Evolutionary conservation across 2,888 invertebrate species (phyloP).

Genomic region (Calameuta filiformis): DNA sequence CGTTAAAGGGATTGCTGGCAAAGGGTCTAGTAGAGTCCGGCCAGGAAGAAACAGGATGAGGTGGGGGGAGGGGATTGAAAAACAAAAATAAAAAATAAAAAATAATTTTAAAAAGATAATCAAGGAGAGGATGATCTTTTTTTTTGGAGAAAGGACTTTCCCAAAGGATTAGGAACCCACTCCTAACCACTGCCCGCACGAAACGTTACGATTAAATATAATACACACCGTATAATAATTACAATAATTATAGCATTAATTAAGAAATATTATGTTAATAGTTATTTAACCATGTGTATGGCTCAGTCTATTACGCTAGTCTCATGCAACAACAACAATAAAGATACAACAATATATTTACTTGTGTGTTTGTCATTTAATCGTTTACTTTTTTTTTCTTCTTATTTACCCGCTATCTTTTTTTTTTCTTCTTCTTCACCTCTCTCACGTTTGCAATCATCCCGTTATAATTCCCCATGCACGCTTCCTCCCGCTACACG

Average conservation of each 20-base stretch:
- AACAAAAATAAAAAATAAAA: no score
- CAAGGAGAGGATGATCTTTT: no score
- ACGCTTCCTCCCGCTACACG: conserved; percentile 27
- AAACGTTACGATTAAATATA: conserved; percentile 60
- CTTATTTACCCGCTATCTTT: conserved; percentile 28
- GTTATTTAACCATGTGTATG: conserved; percentile 57
- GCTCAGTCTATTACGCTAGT: conserved; percentile 64
- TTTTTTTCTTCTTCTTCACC: conserved; percentile 17
- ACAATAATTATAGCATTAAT: conserved; percentile 58
- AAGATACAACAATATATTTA: conserved; percentile 62
- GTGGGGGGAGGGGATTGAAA: no score
- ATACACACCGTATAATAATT: conserved; percentile 59
- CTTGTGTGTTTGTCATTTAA: conserved; percentile 41
- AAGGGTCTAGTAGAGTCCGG: no score
- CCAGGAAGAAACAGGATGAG: no score
- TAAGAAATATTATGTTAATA: conserved; percentile 60
- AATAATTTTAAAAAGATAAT: no score
- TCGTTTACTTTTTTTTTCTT: conserved; percentile 12
- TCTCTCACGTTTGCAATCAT: conserved; percentile 32
- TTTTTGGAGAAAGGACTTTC: background rate
- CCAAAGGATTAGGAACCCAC: conserved; percentile 51
- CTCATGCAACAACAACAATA: conserved; percentile 63
- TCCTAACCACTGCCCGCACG: conserved; percentile 54
- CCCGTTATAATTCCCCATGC: conserved; percentile 32
- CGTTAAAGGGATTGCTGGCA: no score